Percentiles rank a stretch among this genome's conserved stretches.
phyloP scores from a whole-genome alignment of 1,140 invertebrate genomes.

The Lasioglossum baleicum region DNA sequence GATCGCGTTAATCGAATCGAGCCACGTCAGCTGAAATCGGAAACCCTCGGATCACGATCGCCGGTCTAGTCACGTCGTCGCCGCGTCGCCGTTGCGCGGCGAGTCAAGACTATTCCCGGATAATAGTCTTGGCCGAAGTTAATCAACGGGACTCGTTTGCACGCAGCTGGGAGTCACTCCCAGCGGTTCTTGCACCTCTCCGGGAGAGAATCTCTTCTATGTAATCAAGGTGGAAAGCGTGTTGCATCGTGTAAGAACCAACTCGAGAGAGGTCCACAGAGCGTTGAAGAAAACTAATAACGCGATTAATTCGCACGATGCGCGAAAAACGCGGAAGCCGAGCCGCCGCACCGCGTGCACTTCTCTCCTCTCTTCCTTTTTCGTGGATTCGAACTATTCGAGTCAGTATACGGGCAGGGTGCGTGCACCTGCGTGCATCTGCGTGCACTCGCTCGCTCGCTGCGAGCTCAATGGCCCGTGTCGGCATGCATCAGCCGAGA shows the following conservation, averaged over 20 bases:
- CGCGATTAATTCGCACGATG: neutral
- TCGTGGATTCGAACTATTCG: slow-evolving; percentile 27
- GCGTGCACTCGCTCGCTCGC: neutral
- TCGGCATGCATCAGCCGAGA: slow-evolving; percentile 49
- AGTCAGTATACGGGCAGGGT: neutral
- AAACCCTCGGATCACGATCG: slow-evolving; percentile 12
- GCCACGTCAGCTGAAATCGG: neutral
- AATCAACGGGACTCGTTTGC: slow-evolving; percentile 21
- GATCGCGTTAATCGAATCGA: neutral
- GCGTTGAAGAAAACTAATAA: neutral
- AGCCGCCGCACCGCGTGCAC: too few relatives aligned
- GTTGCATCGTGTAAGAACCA: neutral
- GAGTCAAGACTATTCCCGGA: slow-evolving; percentile 4
- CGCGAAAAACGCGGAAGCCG: neutral
- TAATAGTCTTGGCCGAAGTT: slow-evolving; percentile 28
- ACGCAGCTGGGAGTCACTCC: slow-evolving; percentile 1
- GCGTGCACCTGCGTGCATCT: slow-evolving; percentile 23
- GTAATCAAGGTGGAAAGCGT: neutral
- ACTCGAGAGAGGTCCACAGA: neutral
- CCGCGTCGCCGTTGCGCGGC: neutral
- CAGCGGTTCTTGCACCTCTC: neutral
- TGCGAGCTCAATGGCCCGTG: slow-evolving; percentile 56
- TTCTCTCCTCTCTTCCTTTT: neutral
- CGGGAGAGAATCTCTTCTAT: too few relatives aligned
- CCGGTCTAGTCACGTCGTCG: neutral